A percentile compares a stretch with the other conserved stretches of the same genome.
These are phyloP conservation scores for Micrasema longulum DNA, from an alignment of 1,140 invertebrate species.

Conservation along the genomic window DNA sequence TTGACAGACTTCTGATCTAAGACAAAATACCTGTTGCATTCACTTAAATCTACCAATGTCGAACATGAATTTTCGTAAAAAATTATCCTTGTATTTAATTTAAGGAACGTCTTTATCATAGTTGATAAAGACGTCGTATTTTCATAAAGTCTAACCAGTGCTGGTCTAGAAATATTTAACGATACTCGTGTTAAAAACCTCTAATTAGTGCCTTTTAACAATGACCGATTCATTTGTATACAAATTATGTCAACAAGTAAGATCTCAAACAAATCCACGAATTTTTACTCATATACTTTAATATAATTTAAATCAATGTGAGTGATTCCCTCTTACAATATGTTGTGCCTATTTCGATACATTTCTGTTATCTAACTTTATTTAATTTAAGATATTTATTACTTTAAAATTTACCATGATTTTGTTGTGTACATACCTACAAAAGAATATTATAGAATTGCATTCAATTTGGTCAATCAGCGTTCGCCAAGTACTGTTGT, in stretches of 20 bases:
- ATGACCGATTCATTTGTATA: no score
- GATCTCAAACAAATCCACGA: background rate
- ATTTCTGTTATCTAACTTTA: background rate
- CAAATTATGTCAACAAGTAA: background rate
- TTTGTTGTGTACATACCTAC: conserved; percentile 20
- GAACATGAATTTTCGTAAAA: no score
- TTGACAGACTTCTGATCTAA: no score
- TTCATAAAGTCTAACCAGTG: no score
- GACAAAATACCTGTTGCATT: no score
- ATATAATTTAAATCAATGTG: conserved; percentile 30
- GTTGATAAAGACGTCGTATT: no score
- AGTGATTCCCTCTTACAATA: conserved; percentile 12
- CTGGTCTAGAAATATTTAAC: no score
- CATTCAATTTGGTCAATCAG: background rate
- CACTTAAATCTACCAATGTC: no score
- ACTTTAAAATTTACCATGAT: background rate
- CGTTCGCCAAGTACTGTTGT: conserved; percentile 27
- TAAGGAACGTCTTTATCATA: no score
- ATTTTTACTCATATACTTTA: conserved; percentile 9
- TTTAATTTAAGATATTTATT: background rate
- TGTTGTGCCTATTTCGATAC: conserved; percentile 36
- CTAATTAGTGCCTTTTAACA: no score
- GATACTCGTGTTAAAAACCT: no score
- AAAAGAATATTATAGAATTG: background rate
- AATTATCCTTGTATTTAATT: no score